These are phyloP conservation scores for Gyps fulvus DNA, from an alignment of 2,113 vertebrate genomes.

Conservation along the genomic window DNA sequence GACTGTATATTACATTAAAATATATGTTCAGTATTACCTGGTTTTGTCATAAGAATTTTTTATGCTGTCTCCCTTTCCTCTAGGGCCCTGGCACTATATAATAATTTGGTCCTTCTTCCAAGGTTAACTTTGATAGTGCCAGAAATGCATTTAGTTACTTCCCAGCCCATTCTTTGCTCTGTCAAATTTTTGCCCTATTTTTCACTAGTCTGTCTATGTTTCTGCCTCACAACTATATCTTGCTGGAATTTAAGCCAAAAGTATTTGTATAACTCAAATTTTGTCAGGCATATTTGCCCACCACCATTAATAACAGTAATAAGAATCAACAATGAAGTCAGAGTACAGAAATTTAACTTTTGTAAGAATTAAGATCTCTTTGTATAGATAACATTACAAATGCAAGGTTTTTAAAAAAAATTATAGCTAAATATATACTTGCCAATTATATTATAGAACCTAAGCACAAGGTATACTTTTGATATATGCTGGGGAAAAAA, in stretches of 20 bases:
- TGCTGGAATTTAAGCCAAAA: neutral
- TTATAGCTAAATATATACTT: neutral
- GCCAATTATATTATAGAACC: neutral
- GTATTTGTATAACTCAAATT: neutral
- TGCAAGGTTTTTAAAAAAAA: rapidly evolving
- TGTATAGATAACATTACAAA: neutral
- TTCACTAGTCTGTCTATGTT: neutral
- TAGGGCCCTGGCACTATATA: neutral
- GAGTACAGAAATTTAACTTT: neutral
- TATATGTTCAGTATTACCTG: neutral
- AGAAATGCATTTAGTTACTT: neutral
- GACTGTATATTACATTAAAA: neutral
- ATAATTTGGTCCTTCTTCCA: neutral
- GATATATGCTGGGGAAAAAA: neutral
- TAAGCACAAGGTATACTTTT: neutral
- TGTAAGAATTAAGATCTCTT: neutral
- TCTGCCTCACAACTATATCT: neutral
- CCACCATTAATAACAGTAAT: neutral
- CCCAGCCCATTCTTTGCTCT: neutral
- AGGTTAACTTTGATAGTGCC: neutral
- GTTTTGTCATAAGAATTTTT: neutral
- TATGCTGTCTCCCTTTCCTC: neutral
- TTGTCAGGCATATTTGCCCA: neutral
- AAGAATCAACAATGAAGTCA: neutral
- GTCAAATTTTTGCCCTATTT: neutral